These are phyloP conservation scores for Ifrita kowaldi DNA, from an alignment of 2,113 vertebrate species.

Conservation along the genomic window DNA sequence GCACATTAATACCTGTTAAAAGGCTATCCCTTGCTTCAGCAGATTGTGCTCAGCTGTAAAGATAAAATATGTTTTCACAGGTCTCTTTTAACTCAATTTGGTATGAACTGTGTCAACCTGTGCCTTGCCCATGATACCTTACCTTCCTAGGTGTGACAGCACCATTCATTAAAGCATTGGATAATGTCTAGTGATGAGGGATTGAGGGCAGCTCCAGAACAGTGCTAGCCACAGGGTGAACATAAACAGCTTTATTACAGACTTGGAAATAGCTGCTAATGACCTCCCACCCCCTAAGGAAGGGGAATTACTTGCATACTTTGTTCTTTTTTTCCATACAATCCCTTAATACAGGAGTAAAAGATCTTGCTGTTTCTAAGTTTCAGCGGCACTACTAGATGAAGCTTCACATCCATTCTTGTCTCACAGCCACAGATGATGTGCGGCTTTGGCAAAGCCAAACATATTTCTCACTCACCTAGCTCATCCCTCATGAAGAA, in stretches of 20 bases:
- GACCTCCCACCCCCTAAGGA: neutral
- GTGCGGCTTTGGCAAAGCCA: neutral
- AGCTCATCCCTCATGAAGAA: neutral
- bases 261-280: neutral
- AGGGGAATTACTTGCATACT: neutral
- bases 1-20: neutral
- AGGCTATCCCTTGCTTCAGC: neutral
- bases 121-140: neutral
- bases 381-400: neutral
- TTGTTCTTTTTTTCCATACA: neutral
- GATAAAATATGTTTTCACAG: neutral
- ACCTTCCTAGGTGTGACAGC: neutral
- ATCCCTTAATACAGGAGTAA: neutral
- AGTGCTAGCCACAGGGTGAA: neutral
- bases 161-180: neutral
- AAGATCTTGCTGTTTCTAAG: neutral
- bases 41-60: neutral
- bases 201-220: neutral
- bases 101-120: neutral
- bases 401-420: neutral
- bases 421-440: neutral
- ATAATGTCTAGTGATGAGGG: neutral
- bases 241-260: neutral
- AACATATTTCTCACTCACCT: neutral
- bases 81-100: neutral